phyloP scores from a whole-genome alignment of 2,888 invertebrate genomes.

The Andrena praecox region DNA sequence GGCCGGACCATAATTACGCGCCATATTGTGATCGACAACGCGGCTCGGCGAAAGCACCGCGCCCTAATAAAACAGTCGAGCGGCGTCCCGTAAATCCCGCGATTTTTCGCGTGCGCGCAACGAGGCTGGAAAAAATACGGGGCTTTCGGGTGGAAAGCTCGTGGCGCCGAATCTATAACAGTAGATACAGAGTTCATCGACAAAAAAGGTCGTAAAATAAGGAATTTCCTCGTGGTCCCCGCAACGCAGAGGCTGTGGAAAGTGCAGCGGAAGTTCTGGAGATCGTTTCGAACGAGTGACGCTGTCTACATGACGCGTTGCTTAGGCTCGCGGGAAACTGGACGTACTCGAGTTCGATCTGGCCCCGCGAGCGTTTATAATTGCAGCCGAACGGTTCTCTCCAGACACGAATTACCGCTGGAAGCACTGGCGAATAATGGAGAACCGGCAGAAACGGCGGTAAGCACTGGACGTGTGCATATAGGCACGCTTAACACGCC shows the following conservation, averaged over 20 bases:
- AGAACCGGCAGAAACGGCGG: conserved; percentile 60
- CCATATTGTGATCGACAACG: conserved; percentile 16
- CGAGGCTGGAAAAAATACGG: background rate
- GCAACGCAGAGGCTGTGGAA: background rate
- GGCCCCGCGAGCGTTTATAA: conserved; percentile 54
- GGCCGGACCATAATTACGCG: conserved; percentile 14
- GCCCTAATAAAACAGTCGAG: conserved; percentile 2
- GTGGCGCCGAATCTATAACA: background rate
- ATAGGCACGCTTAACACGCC: conserved; percentile 65
- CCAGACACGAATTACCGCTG: conserved; percentile 63
- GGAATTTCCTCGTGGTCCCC: background rate
- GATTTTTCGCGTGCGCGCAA: background rate
- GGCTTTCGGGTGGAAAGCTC: background rate
- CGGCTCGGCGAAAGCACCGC: background rate
- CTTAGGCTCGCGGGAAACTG: conserved; percentile 33
- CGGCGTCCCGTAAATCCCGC: background rate
- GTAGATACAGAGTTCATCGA: background rate
- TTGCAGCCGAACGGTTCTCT: conserved; percentile 61
- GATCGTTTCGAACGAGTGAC: background rate
- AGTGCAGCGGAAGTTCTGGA: background rate
- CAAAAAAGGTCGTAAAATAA: background rate
- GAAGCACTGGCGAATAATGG: conserved; percentile 63
- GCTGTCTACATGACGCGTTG: background rate
- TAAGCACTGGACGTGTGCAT: conserved; percentile 38
- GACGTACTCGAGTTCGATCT: conserved; percentile 49